Evolutionary conservation across 2,888 invertebrate species (phyloP), one percentile per base, ranked within the genome.

Genomic region (Colletes collaris): DNA sequence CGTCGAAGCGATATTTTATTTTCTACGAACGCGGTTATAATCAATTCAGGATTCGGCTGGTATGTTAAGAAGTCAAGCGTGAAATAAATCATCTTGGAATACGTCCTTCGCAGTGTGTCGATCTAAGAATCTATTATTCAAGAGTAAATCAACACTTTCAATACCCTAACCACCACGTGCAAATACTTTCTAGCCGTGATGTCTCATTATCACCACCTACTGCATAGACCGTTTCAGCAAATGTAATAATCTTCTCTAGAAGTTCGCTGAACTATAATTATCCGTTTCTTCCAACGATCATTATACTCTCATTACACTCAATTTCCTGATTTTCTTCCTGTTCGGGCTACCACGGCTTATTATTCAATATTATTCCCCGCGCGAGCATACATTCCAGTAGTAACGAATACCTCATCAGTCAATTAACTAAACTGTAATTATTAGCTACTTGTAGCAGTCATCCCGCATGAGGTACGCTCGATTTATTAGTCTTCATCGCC

Each of bases 131-230:
- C 44, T 53, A 60, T 69, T 46, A n/a, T 16, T 35, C 46, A 37
- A 10, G 49, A 7, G 53, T 19, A n/a, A n/a, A 27, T 35, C 44
- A 62, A 46, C 69, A 53, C 46, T 74, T 74, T 62, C 69, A 74
- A 68, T 69, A 62, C 46, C 53, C 40, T 49, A 69, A 69, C 60
- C 69, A 37, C 69, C 69, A 60, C 50, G 50, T 3, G n/a, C 50
- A n/a, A 50, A 8, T 8, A 8, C 44, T 50, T 50, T 46, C 16
- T 37, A 37, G 40, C 60, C 60, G 53, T 55, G 55, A 69, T 60
- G 49, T 55, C 69, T 74, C 74, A 62, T 74, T 74, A 69, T 46
- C 60, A 69, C 46, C 69, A 44, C 49, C 60, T 53, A 46, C 53
- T 55, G 13, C 55, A 37, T 60, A 46, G 53, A 60, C 60, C 35